A percentile compares a stretch with the other conserved stretches of the same genome.
Evolutionary conservation across 37 sponge, comb jelly and placozoan genomes (phyloP).

Genomic region (Hormiphora californensis): DNA sequence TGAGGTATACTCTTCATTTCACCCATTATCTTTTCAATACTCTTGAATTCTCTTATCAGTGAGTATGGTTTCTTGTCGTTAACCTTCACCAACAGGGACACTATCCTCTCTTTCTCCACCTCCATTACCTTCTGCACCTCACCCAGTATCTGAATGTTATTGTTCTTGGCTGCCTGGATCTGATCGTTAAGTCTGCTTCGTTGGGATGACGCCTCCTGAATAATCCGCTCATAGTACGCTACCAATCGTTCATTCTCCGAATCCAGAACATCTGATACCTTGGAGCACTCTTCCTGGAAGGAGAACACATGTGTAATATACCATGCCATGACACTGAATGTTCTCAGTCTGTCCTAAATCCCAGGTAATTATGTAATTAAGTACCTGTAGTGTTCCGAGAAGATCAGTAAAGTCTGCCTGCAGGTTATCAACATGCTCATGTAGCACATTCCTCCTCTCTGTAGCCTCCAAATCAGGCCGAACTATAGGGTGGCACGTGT

Average conservation of each 20-base stretch:
- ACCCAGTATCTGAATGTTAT: background rate
- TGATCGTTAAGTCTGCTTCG: background rate
- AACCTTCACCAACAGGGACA: conserved; percentile 13
- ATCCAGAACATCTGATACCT: background rate
- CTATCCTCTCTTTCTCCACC: background rate
- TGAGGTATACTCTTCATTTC: conserved; percentile 45
- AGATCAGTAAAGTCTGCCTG: conserved; percentile 3
- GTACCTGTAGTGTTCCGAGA: background rate
- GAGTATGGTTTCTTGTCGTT: conserved; percentile 42
- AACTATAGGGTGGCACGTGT: too few relatives aligned
- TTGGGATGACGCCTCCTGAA: background rate
- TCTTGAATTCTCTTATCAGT: conserved; percentile 9
- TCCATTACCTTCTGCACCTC: conserved; percentile 37
- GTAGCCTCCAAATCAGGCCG: conserved; percentile 6
- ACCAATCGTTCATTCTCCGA: background rate
- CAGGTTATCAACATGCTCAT: background rate
- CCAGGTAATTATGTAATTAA: background rate
- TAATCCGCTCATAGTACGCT: conserved; percentile 17
- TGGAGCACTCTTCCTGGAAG: background rate
- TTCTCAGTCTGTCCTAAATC: too few relatives aligned
- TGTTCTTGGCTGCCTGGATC: background rate
- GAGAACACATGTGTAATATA: background rate
- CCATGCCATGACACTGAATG: too few relatives aligned
- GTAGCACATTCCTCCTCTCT: background rate
- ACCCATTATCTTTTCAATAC: conserved; percentile 6